Base-by-base conservation (phyloP, 1,140 invertebrate genomes). In the Drosophila repleta region DNA sequence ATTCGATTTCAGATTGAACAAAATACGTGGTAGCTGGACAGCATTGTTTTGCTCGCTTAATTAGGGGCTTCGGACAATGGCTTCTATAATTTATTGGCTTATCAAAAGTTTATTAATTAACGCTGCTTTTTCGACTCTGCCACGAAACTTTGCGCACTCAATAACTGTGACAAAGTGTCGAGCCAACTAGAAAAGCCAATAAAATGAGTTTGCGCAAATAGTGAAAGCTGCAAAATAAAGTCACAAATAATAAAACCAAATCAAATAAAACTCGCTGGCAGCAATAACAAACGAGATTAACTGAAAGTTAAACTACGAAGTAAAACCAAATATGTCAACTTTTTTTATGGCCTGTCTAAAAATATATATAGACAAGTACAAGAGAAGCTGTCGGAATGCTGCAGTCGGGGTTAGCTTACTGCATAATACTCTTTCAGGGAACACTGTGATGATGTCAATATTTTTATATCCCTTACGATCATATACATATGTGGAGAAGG, bases 101-200 rank as follows among this genome's bases (percentile, higher is more conserved):
- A 53, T 52, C 49, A 51, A 74, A 83, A 81, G 62, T 84, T 84
- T 81, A 81, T 87, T 84, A 84, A 84, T 85, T 84, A 84, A 64
- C 70, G 65, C 29, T 51, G 18, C 20, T 74, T 63, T 35, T 37
- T 39, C 61, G 17, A 13, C n/a, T 24, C 15, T 26, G n/a, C 0
- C 51, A n/a, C 24, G n/a, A 46, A 57, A 71, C 52, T 71, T 71
- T 57, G 0, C 17, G 5, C 29, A 10, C 13, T 48, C 45, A 35
- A 35, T 51, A 49, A 17, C 43, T 64, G 45, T 17, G n/a, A 35
- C 46, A 48, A 61, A 48, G 10, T 60, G 66, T 69, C 3, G 5
- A 20, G 15, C 52, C n/a, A 46, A 21, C 15, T 15, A 15, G 26
- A 17, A 32, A 35, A 20, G 20, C 4, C 51, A 20, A n/a, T 39